Percentiles rank a stretch among this genome's conserved stretches.
Evolutionary conservation across 2,113 vertebrate genomes (phyloP).

Genomic region (Sebastes schlegelii): DNA sequence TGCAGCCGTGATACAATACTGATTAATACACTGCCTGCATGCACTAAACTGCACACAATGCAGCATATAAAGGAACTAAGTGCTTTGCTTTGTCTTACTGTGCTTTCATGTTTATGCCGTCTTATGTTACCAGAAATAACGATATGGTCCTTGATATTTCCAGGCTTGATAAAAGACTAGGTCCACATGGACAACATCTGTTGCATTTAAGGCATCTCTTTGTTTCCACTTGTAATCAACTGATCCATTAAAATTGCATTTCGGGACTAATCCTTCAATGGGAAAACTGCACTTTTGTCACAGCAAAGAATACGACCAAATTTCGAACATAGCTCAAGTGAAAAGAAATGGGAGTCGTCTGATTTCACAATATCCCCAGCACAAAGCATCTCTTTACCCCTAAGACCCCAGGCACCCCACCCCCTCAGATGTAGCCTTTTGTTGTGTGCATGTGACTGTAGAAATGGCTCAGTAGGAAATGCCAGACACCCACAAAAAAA

Average conservation of each 20-base stretch:
- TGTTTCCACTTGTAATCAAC: conserved; percentile 52
- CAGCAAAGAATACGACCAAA: conserved; percentile 65
- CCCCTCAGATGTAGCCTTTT: conserved; percentile 80
- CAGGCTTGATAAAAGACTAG: conserved; percentile 30
- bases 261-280: conserved; percentile 67
- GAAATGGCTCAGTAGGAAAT: conserved; percentile 79
- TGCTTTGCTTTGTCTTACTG: neutral
- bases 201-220: conserved; percentile 35
- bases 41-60: neutral
- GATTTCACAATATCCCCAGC: conserved; percentile 77
- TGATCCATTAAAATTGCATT: conserved; percentile 74
- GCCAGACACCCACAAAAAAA: conserved; percentile 75
- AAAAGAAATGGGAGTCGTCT: conserved; percentile 76
- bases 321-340: conserved; percentile 67
- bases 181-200: conserved; percentile 54
- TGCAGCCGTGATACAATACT: neutral
- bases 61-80: neutral
- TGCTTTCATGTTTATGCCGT: neutral
- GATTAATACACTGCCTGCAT: neutral
- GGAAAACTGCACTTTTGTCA: conserved; percentile 72
- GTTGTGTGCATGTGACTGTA: conserved; percentile 80
- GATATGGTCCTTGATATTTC: conserved; percentile 13
- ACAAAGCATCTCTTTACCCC: conserved; percentile 78
- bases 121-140: conserved; percentile 5
- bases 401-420: conserved; percentile 74